Conservation (phyloP, 2,888 invertebrate species). For the Dynastes tityus region DNA sequence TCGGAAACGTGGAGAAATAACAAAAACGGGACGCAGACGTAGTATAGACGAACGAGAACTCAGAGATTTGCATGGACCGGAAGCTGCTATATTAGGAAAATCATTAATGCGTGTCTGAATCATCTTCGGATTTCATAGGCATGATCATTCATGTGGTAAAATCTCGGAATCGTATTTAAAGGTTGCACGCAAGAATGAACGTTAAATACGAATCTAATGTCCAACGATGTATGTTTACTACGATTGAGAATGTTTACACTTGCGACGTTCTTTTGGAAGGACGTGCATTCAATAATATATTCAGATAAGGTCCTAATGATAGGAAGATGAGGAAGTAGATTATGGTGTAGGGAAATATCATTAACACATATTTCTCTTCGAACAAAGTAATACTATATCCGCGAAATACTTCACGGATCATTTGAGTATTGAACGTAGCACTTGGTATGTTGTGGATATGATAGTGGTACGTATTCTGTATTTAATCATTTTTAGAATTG, state of each 20-base stretch:
- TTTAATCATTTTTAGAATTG: no score
- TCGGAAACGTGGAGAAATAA: neutral
- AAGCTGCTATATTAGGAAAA: slow-evolving; percentile 34
- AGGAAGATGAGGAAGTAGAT: neutral
- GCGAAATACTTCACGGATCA: no score
- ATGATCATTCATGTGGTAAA: slow-evolving; percentile 41
- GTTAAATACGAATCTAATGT: slow-evolving; percentile 29
- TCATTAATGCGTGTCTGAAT: slow-evolving; percentile 40
- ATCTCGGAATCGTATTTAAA: slow-evolving; percentile 47
- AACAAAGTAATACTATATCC: no score
- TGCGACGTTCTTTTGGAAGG: neutral
- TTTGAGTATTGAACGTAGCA: no score
- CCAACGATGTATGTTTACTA: slow-evolving; percentile 36
- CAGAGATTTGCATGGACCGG: slow-evolving; percentile 15
- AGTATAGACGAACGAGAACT: neutral
- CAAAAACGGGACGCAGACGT: slow-evolving; percentile 9
- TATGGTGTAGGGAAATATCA: no score
- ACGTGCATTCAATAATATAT: neutral
- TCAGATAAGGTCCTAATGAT: neutral
- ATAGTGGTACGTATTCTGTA: no score
- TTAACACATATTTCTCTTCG: no score
- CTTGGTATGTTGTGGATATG: no score
- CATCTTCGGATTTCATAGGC: slow-evolving; percentile 47
- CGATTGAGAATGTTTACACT: slow-evolving; percentile 28
- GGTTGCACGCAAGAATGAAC: slow-evolving; percentile 33